A percentile compares a stretch with the other conserved stretches of the same genome.
phyloP scores from a whole-genome alignment of 1,140 invertebrate species.

The Xylocopa sonorina region DNA sequence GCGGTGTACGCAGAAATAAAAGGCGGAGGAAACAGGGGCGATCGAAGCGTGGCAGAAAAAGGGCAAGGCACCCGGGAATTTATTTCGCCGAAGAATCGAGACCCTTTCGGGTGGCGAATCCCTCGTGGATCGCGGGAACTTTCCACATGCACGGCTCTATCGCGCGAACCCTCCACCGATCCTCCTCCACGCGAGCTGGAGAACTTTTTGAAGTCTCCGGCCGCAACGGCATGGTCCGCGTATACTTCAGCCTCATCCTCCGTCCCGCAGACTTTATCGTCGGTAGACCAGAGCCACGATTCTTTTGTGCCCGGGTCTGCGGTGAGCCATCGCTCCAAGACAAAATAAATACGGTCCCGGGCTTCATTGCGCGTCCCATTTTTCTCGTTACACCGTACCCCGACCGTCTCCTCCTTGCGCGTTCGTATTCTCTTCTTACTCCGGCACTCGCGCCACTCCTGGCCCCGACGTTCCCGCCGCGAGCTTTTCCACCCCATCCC shows the following conservation, averaged over 20 bases:
- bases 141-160: too few species aligned
- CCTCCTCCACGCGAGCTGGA: too few species aligned
- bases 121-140: conserved; percentile 45
- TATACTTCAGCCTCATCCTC: conserved; percentile 17
- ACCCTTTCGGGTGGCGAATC: not conserved
- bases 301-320: conserved; percentile 46
- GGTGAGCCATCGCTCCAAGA: conserved; percentile 28
- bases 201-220: conserved; percentile 53
- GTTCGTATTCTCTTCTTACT: not conserved
- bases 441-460: too few species aligned
- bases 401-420: not conserved
- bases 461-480: not conserved
- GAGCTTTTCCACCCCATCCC: not conserved
- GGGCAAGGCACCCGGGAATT: conserved; percentile 14
- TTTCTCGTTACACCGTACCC: conserved; percentile 24
- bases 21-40: too few species aligned
- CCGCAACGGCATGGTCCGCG: conserved; percentile 29
- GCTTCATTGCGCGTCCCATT: conserved; percentile 29
- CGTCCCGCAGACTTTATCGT: conserved; percentile 43
- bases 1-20: not conserved
- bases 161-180: too few species aligned
- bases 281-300: conserved; percentile 14
- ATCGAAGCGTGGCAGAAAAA: not conserved
- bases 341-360: conserved; percentile 49
- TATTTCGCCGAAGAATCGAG: conserved; percentile 32